phyloP scores from a whole-genome alignment of 2,797 vertebrate genomes.

The Pachyuromys duprasi region DNA sequence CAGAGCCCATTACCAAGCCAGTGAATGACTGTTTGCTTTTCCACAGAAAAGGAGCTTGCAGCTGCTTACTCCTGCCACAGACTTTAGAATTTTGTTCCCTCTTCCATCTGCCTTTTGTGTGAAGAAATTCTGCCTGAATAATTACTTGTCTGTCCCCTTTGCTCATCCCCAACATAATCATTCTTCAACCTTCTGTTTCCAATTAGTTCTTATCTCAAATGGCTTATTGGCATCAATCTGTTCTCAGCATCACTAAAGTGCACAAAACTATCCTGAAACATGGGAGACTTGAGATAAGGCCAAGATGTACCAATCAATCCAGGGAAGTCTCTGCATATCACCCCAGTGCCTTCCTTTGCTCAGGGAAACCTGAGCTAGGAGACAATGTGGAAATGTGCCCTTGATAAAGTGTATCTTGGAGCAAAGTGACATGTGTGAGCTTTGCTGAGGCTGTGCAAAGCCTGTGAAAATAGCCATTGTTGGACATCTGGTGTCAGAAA shows the following conservation, averaged over 20 bases:
- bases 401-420: conserved; percentile 68
- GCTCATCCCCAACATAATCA: conserved; percentile 82
- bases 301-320: conserved; percentile 23
- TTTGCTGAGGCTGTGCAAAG: conserved; percentile 30
- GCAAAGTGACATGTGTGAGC: conserved; percentile 67
- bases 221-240: conserved; percentile 86
- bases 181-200: conserved; percentile 86
- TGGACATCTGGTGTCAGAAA: conserved; percentile 79
- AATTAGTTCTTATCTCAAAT: conserved; percentile 88
- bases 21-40: conserved; percentile 79
- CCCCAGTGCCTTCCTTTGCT: conserved; percentile 29
- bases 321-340: not conserved
- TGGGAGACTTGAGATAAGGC: conserved; percentile 61
- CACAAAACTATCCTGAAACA: conserved; percentile 83
- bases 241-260: conserved; percentile 85
- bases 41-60: conserved; percentile 68
- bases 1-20: conserved; percentile 62
- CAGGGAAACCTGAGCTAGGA: conserved; percentile 67
- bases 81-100: conserved; percentile 77
- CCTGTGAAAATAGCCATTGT: conserved; percentile 76
- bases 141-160: conserved; percentile 83
- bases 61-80: conserved; percentile 75
- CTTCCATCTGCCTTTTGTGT: conserved; percentile 83
- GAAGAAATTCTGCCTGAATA: conserved; percentile 85
- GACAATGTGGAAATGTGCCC: conserved; percentile 55